phyloP scores from a whole-genome alignment of 2,888 invertebrate species.

The Agrochola macilenta region DNA sequence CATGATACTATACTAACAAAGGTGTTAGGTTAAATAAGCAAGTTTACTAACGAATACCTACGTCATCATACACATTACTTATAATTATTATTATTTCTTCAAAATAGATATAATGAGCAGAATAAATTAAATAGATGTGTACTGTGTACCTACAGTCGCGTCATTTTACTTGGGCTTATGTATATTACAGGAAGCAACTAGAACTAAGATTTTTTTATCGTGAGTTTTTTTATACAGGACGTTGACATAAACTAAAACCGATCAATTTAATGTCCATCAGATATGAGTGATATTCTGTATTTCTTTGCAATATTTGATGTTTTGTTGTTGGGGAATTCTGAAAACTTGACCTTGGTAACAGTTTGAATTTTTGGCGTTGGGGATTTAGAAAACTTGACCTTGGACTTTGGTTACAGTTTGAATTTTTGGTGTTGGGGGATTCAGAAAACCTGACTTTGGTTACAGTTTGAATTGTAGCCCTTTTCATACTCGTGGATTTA shows the following conservation, averaged over 20 bases:
- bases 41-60: conserved; percentile 22
- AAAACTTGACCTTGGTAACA: background rate
- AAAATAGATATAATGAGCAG: conserved; percentile 28
- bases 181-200: conserved; percentile 32
- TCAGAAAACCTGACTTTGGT: background rate
- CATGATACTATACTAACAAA: conserved; percentile 15
- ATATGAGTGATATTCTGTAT: background rate
- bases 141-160: conserved; percentile 6
- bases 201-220: conserved; percentile 27
- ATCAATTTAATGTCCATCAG: background rate
- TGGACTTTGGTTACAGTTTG: background rate
- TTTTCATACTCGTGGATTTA: background rate
- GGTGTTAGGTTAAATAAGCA: conserved; percentile 55
- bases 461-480: background rate
- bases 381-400: background rate
- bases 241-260: background rate
- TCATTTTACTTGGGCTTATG: conserved; percentile 19
- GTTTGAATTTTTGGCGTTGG: background rate
- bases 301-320: background rate
- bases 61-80: conserved; percentile 25
- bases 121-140: conserved; percentile 24
- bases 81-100: conserved; percentile 10
- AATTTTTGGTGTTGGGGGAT: background rate
- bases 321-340: background rate
- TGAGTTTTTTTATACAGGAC: conserved; percentile 13